These are phyloP conservation scores for Antechinus flavipes DNA, from an alignment of 2,113 vertebrate species.

Conservation along the genomic window DNA sequence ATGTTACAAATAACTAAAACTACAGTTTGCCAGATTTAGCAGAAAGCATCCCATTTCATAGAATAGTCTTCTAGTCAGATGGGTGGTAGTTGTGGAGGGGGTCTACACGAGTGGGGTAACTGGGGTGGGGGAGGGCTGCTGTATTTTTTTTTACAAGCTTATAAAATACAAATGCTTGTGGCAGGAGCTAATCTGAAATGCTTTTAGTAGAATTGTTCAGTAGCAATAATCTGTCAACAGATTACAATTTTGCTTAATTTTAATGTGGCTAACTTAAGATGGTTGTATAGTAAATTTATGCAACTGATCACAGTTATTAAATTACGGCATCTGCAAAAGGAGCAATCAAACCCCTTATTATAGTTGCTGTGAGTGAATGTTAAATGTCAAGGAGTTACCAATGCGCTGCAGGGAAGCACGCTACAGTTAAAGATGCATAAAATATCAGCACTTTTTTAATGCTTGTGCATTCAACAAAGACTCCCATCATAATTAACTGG, in stretches of 20 bases:
- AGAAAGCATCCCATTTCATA: slow-evolving; percentile 72
- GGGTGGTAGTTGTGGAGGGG: background rate
- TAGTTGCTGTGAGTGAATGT: slow-evolving; percentile 92
- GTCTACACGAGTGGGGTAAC: slow-evolving; percentile 45
- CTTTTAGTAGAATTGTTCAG: slow-evolving; percentile 89
- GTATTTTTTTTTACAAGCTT: slow-evolving; percentile 83
- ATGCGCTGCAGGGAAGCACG: slow-evolving; percentile 90
- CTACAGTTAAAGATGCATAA: slow-evolving; percentile 94
- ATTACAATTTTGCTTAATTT: slow-evolving; percentile 93
- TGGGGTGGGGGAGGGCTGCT: slow-evolving; percentile 65
- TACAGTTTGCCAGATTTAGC: slow-evolving; percentile 68
- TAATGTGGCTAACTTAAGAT: slow-evolving; percentile 92
- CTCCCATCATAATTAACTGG: slow-evolving; percentile 94
- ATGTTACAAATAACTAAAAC: slow-evolving; percentile 35
- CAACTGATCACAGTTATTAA: slow-evolving; percentile 95
- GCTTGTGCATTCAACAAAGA: slow-evolving; percentile 93
- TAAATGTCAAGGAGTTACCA: slow-evolving; percentile 94
- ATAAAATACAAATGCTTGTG: slow-evolving; percentile 86
- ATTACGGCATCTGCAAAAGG: slow-evolving; percentile 93
- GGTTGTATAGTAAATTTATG: slow-evolving; percentile 94
- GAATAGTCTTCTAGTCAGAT: slow-evolving; percentile 73
- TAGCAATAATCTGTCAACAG: slow-evolving; percentile 91
- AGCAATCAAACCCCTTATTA: slow-evolving; percentile 95
- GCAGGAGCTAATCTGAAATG: slow-evolving; percentile 87
- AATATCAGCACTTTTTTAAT: slow-evolving; percentile 93